Base-by-base conservation (phyloP, 2,888 invertebrate genomes). In the Andrena fulva region DNA sequence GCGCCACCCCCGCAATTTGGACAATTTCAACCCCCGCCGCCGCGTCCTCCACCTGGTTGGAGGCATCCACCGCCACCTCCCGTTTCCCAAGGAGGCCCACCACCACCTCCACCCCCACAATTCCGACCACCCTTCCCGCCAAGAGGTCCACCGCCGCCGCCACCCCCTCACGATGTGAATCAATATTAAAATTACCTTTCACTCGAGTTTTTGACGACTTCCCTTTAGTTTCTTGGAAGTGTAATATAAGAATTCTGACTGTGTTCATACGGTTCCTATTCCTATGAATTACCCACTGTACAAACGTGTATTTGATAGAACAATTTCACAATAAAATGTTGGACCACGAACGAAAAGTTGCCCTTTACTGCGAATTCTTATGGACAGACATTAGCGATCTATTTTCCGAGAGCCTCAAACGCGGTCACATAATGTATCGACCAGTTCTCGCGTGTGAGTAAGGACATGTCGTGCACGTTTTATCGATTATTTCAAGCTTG, bases 91-190 rank as follows among this genome's bases (percentile, higher is more conserved):
- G 94, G 95, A 80, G 94, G 95, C 59, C 94, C 95, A 0, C 95
- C 95, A 2, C 94, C 95, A 0, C 95, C 96, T 8, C 96, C 96
- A 0, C 95, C 96, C 20, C 96, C 96, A 0, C 92, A 94, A 81
- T 93, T 94, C 66, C 92, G 95, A 83, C 95, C 95, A 52, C 95
- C 95, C 0, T 95, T 96, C 84, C 96, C 96, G 6, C 96, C 96
- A 54, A 95, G 96, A 86, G 96, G 96, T 52, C 96, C 96, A 0
- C 96, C 97, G 0, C 97, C 97, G 84, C 97, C 97, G 8, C 96
- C 96, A 35, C 95, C 95, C 7, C 93, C 94, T 5, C 92, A 92
- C 73, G 93, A 93, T 59, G 80, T 87, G 29, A 72, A 82, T 12
- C 92, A 92, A 78, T 93, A 92, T 87, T 91, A 88, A 86, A 54